Evolutionary conservation across 2,113 vertebrate genomes (phyloP), one percentile per base, ranked within the genome.

Genomic region (Raja brachyura): DNA sequence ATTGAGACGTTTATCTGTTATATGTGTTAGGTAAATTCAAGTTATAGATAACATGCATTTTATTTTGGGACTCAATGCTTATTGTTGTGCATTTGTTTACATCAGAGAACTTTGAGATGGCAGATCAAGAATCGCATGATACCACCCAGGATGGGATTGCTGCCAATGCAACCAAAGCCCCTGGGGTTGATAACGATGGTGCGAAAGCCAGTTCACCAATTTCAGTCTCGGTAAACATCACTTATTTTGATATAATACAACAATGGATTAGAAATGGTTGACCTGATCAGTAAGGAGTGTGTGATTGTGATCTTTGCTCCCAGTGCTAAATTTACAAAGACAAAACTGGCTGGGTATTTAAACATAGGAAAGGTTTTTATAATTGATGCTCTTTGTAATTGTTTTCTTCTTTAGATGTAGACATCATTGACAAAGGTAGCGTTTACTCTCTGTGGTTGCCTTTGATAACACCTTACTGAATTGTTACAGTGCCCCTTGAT

Each of bases 181-280:
- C 68, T 92, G 66, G 5, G 20, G 20, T 73, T 92, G 68, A 22
- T 39, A 31, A 70, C 66, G 66, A 61, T 68, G 31, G 68, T 48
- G 33, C 33, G 9, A 73, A 48, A 73, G 48, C 90, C 73, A 74
- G 20, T 22, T 1, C 66, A 92, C 68, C 90, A 73, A 33, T 92
- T 92, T 92, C 88, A 54, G 90, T 92, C 39, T 92, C 90, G 68
- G 90, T 92, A 92, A 92, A 28, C 18, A 73, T 14, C 22, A 22
- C 39, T 18, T 73, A 73, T 70, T 11, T 73, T 92, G 20, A 22
- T 92, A 25, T 92, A 25, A 73, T 90, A 39, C 31, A 33, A 28
- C 54, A 85, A n/a, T 85, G 5, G 81, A 85, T 90, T 56, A 11
- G 63, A 68, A 90, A 70, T 14, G 81, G 68, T 66, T 70, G 0